Base-by-base conservation (phyloP, 2,888 invertebrate species). In the Hedychridium roseum region DNA sequence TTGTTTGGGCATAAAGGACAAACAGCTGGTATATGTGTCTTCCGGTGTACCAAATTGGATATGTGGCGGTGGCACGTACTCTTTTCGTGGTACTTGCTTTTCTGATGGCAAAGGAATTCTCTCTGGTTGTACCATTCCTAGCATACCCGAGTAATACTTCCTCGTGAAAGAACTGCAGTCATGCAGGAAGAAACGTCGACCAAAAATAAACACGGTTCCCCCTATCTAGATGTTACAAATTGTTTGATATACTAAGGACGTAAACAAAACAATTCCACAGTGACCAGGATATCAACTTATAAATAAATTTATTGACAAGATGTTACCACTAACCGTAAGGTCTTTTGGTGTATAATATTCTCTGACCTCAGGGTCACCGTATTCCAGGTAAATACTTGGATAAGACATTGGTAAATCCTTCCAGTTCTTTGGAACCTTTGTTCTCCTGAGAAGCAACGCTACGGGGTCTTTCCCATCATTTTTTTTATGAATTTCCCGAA, bases 161-260 rank as follows among this genome's bases (percentile, higher is more conserved):
- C 91, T 84, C 0, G 94, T 93, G 78, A 91, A 92, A 12, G 81
- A 76, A 70, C 94, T 93, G 71, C 91, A 91, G 74, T 94, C 90
- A 60, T 86, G 88, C 2, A 94, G 78, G 5, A 92, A 80, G 79
- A 94, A 89, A 61, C 85, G 80, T 17, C 90, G 82, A 1, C 88
- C 89, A 32, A 88, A 83, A 21, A 90, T 82, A 68, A 83, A 87
- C 30, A 90, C 79, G 0, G 88, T 89, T 54, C 87, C 83, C 0
- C 93, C 93, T 2, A 93, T 82, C 62, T 85, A n/a, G n/a, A n/a
- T n/a, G 76, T 32, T 50, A 49, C 41, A 4, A 17, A 35, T 14
- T 23, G 28, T 43, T 20, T 3, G 42, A 23, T 38, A n/a, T 18
- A n/a, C 6, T 20, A n/a, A 23, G 9, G 23, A n/a, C n/a, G n/a